Evolutionary conservation across 2,797 vertebrate genomes (phyloP).

Genomic region (Semotilus atromaculatus): DNA sequence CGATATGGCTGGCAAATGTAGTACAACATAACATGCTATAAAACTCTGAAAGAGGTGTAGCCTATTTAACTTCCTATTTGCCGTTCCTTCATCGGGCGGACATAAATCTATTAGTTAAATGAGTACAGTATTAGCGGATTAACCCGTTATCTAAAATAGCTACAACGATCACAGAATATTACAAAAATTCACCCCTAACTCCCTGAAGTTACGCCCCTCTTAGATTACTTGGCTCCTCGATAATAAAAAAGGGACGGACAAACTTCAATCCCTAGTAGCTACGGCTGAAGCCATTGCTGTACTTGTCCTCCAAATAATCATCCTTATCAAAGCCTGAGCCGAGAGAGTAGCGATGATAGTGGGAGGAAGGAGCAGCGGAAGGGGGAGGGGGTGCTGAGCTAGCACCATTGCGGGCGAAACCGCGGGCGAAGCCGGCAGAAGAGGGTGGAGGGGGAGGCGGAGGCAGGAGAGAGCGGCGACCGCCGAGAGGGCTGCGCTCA

Average conservation of each 20-base stretch:
- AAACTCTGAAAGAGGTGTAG: slow-evolving; percentile 4
- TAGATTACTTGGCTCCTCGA: slow-evolving; percentile 37
- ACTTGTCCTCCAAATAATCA: slow-evolving; percentile 74
- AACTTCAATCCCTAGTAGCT: slow-evolving; percentile 63
- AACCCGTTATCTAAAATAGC: slow-evolving; percentile 55
- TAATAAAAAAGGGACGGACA: slow-evolving; percentile 35
- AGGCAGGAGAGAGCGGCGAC: slow-evolving; percentile 61
- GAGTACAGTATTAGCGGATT: slow-evolving; percentile 45
- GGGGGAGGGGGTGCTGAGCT: slow-evolving; percentile 60
- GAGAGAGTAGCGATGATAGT: slow-evolving; percentile 68
- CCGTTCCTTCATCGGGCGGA: slow-evolving; percentile 36
- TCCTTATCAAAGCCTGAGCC: slow-evolving; percentile 72
- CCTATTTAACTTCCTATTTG: slow-evolving; percentile 33
- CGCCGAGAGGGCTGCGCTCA: slow-evolving; percentile 63
- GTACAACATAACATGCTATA: slow-evolving; percentile 33
- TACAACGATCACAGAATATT: slow-evolving; percentile 49
- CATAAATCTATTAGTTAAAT: slow-evolving; percentile 41
- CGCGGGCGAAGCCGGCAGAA: slow-evolving; percentile 67
- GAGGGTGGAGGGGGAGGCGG: slow-evolving; percentile 68
- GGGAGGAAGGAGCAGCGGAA: slow-evolving; percentile 58
- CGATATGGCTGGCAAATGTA: slow-evolving; percentile 41
- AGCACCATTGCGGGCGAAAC: slow-evolving; percentile 62
- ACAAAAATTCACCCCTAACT: slow-evolving; percentile 35
- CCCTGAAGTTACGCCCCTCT: slow-evolving; percentile 44
- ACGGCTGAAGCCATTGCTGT: slow-evolving; percentile 72